phyloP scores from a whole-genome alignment of 2,888 invertebrate species.

The Perizoma affinitatum region DNA sequence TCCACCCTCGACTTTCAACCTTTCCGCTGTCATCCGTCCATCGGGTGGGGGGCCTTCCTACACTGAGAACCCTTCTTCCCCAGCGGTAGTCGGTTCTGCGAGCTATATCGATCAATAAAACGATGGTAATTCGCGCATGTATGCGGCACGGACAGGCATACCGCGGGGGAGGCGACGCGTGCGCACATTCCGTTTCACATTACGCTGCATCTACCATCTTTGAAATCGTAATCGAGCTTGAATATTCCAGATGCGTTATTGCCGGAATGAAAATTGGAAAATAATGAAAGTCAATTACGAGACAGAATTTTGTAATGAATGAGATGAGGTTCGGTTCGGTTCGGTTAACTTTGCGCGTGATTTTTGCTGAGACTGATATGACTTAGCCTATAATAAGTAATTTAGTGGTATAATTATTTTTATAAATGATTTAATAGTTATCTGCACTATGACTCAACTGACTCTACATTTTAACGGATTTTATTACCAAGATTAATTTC shows the following conservation, averaged over 20 bases:
- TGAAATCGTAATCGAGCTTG: conserved; percentile 27
- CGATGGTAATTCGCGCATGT: conserved; percentile 43
- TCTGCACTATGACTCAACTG: neutral
- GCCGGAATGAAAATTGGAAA: conserved; percentile 4
- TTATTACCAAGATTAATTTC: neutral
- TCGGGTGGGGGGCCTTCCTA: too few relatives aligned
- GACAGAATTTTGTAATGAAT: neutral
- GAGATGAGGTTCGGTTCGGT: too few relatives aligned
- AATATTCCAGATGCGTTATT: conserved; percentile 14
- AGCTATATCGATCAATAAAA: conserved; percentile 27
- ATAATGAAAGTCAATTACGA: neutral
- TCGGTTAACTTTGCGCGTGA: too few relatives aligned
- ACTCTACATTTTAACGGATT: neutral
- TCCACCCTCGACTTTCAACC: neutral
- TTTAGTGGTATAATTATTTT: too few relatives aligned
- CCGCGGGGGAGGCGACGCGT: conserved; percentile 67
- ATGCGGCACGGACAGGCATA: conserved; percentile 56
- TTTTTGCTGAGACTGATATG: too few relatives aligned
- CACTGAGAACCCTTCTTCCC: too few relatives aligned
- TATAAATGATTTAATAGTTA: too few relatives aligned
- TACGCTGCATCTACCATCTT: conserved; percentile 27
- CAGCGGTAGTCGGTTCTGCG: neutral
- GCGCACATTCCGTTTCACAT: conserved; percentile 80
- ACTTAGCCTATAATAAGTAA: too few relatives aligned
- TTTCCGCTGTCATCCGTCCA: too few relatives aligned